Conservation (phyloP, 1,140 invertebrate genomes). For the Sipha flava region DNA sequence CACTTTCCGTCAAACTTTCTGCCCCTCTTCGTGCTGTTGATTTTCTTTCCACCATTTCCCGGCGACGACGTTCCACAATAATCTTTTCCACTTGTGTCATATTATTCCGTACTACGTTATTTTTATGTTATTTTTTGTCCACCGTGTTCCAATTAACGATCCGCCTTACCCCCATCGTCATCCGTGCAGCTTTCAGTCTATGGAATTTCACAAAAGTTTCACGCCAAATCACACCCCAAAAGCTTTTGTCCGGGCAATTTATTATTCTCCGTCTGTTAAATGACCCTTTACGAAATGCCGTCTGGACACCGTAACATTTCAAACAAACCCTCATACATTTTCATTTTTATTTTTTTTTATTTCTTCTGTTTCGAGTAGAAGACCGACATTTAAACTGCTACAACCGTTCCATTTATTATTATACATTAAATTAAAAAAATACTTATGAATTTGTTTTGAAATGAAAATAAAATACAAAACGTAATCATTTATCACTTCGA, state of each 20-base stretch:
- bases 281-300: conserved; percentile 15
- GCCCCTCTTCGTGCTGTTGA: background rate
- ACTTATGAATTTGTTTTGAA: background rate
- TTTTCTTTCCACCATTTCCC: background rate
- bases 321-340: conserved; percentile 19
- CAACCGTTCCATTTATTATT: background rate
- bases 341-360: conserved; percentile 9
- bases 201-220: conserved; percentile 20
- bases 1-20: background rate
- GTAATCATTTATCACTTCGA: background rate
- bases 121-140: background rate
- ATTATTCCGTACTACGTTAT: background rate
- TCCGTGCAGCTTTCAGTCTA: background rate
- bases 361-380: background rate
- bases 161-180: background rate
- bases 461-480: background rate
- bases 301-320: conserved; percentile 29
- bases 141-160: conserved; percentile 1
- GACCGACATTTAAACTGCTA: background rate
- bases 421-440: conserved; percentile 3
- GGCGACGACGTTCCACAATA: background rate
- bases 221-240: conserved; percentile 30
- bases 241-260: conserved; percentile 26
- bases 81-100: background rate
- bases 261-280: conserved; percentile 28